Evolutionary conservation across 2,797 vertebrate genomes (phyloP).

Genomic region (Labeo calbasu): DNA sequence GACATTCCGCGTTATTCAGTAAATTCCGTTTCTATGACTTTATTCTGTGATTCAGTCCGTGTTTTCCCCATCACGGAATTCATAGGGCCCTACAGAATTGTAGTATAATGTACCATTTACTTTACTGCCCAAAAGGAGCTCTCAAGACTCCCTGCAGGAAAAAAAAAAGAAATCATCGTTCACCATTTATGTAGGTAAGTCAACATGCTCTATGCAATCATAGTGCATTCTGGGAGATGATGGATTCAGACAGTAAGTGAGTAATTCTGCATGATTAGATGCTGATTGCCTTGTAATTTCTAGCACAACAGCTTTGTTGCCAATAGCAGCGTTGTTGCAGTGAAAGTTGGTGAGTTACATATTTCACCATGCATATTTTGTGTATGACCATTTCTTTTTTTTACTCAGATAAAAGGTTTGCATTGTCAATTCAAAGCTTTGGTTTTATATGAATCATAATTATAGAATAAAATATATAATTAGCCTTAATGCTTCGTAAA

Average conservation of each 20-base stretch:
- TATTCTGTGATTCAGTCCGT: no score
- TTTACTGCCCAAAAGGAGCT: neutral
- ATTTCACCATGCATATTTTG: neutral
- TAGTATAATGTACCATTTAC: neutral
- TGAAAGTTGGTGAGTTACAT: neutral
- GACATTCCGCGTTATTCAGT: no score
- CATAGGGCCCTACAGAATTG: no score
- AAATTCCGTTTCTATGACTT: no score
- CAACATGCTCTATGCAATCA: neutral
- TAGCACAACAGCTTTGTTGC: constrained; percentile 20
- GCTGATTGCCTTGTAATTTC: neutral
- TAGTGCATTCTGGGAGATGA: constrained; percentile 16
- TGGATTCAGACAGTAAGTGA: neutral
- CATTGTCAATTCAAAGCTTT: neutral
- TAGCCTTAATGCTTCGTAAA: neutral
- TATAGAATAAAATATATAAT: neutral
- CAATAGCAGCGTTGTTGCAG: neutral
- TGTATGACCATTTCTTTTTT: neutral
- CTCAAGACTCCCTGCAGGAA: neutral
- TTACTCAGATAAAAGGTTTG: neutral
- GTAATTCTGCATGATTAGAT: constrained; percentile 24
- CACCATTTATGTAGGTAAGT: constrained; percentile 6
- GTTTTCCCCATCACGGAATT: no score
- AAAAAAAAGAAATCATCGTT: neutral
- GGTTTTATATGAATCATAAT: constrained; percentile 11